Percentiles rank a stretch among this genome's conserved stretches.
Evolutionary conservation across 2,888 invertebrate species (phyloP).

Genomic region (Beris morrisii): DNA sequence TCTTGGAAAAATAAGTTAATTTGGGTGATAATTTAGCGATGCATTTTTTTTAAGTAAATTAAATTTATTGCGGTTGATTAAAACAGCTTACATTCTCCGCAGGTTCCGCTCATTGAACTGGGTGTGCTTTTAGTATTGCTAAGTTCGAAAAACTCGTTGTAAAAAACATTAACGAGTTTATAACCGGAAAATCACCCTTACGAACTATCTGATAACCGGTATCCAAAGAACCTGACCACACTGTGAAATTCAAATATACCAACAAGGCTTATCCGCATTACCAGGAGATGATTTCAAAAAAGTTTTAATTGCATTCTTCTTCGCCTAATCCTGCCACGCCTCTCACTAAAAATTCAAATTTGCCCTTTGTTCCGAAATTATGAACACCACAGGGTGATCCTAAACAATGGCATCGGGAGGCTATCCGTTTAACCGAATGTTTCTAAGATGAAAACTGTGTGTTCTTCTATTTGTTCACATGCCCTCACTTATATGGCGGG

Average conservation of each 20-base stretch:
- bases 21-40: too few species aligned
- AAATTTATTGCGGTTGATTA: too few species aligned
- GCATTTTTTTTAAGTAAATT: too few species aligned
- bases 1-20: too few species aligned
- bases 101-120: too few species aligned
- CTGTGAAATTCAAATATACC: constrained; percentile 31
- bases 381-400: constrained; percentile 7
- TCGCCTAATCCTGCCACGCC: constrained; percentile 23
- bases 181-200: too few species aligned
- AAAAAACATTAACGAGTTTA: too few species aligned
- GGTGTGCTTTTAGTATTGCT: too few species aligned
- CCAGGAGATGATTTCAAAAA: constrained; percentile 25
- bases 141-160: neutral
- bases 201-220: too few species aligned
- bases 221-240: constrained; percentile 16
- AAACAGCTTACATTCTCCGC: too few species aligned
- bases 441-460: constrained; percentile 1
- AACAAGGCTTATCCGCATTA: constrained; percentile 30
- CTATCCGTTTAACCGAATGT: constrained; percentile 25
- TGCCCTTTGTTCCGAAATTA: constrained; percentile 18
- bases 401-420: constrained; percentile 23
- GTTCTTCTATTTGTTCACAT: constrained; percentile 17
- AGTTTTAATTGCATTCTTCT: constrained; percentile 30
- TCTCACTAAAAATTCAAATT: constrained; percentile 25
- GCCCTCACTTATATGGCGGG: constrained; percentile 21